Conservation (phyloP, 2,113 vertebrate species). For the Arenaria interpres region DNA sequence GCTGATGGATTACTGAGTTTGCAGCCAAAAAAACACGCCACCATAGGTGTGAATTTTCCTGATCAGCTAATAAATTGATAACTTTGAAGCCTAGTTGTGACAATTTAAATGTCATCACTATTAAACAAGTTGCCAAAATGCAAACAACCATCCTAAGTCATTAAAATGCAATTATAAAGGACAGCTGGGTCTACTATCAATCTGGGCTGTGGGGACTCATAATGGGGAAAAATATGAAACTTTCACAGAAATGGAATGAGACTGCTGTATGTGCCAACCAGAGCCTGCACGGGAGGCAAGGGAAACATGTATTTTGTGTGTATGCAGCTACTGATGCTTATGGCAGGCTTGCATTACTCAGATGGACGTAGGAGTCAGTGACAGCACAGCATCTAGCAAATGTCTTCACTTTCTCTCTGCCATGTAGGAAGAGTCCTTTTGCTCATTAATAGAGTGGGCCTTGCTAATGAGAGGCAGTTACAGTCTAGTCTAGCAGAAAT, state of each 20-base stretch:
- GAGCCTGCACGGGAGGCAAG: neutral
- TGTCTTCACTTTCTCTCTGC: neutral
- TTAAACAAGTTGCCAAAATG: constrained; percentile 72
- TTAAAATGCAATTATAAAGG: constrained; percentile 70
- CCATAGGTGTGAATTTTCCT: constrained; percentile 56
- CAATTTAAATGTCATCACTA: constrained; percentile 73
- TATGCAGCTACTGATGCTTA: neutral
- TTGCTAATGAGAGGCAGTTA: neutral
- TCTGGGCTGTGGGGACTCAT: constrained; percentile 56
- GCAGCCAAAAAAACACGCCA: constrained; percentile 42
- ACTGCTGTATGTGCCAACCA: neutral
- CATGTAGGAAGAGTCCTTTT: neutral
- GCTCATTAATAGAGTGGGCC: neutral
- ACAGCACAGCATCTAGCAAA: neutral
- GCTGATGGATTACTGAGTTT: constrained; percentile 32
- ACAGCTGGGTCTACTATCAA: constrained; percentile 65
- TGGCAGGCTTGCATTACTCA: neutral
- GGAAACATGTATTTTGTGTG: neutral
- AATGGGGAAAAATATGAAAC: constrained; percentile 42
- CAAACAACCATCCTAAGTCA: constrained; percentile 63
- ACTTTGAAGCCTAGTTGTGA: constrained; percentile 66
- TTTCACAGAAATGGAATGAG: constrained; percentile 20
- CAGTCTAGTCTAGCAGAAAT: neutral
- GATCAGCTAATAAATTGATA: constrained; percentile 71
- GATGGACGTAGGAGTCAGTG: neutral